phyloP scores from a whole-genome alignment of 2,113 vertebrate genomes.

The Myanophis thanlyinensis region DNA sequence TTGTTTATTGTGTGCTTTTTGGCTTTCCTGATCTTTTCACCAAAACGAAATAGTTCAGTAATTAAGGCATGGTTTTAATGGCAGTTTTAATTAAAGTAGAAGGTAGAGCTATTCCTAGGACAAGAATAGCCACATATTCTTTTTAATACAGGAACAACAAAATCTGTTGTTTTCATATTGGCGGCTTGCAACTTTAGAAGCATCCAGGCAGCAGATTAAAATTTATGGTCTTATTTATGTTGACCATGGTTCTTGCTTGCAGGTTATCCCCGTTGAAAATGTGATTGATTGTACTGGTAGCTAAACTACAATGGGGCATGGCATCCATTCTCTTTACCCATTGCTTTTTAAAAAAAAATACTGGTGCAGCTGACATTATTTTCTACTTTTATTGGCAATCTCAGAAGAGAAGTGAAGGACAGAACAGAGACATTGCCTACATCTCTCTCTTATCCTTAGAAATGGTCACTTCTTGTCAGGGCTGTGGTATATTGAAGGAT shows the following conservation, averaged over 20 bases:
- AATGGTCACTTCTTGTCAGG: constrained; percentile 35
- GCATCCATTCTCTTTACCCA: constrained; percentile 13
- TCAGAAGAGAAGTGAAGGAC: constrained; percentile 44
- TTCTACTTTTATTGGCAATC: constrained; percentile 38
- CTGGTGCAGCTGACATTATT: constrained; percentile 30
- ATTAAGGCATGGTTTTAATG: not conserved
- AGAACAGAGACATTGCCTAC: constrained; percentile 43
- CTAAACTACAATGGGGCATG: constrained; percentile 25
- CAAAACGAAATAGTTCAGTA: not conserved
- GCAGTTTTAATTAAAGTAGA: not conserved
- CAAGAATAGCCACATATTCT: not conserved
- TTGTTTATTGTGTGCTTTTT: accelerated
- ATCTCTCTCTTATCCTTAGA: constrained; percentile 1
- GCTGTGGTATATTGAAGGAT: constrained; percentile 41
- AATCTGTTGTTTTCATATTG: constrained; percentile 1
- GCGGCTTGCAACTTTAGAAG: not conserved
- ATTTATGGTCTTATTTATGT: constrained; percentile 36
- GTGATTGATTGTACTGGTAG: constrained; percentile 46
- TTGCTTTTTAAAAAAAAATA: not conserved
- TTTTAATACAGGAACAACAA: not conserved
- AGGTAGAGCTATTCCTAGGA: not conserved
- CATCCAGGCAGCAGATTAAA: not conserved
- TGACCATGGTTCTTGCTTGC: constrained; percentile 44
- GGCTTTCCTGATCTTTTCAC: not conserved
- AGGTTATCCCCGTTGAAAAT: constrained; percentile 38